phyloP scores from a whole-genome alignment of 2,888 invertebrate species.

The Psylliodes chrysocephalus region DNA sequence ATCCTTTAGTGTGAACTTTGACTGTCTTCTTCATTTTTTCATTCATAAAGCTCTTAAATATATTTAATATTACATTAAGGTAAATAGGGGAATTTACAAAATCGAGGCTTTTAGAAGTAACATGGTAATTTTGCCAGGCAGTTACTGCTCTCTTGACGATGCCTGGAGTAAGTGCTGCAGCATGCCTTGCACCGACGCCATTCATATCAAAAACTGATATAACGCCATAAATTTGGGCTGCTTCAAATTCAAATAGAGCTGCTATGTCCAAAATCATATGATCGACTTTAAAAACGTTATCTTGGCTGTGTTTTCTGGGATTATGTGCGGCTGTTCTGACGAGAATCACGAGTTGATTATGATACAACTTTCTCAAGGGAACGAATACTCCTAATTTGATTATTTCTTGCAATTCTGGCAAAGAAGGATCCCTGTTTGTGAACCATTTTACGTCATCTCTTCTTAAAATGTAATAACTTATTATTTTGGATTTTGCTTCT shows the following conservation, averaged over 20 bases:
- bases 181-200: conserved; percentile 65
- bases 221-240: conserved; percentile 67
- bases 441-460: conserved; percentile 70
- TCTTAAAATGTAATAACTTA: conserved; percentile 68
- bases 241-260: conserved; percentile 63
- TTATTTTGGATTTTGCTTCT: conserved; percentile 68
- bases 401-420: conserved; percentile 68
- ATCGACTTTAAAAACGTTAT: conserved; percentile 72
- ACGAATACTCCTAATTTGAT: conserved; percentile 68
- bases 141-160: conserved; percentile 71
- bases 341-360: conserved; percentile 69
- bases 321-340: conserved; percentile 70
- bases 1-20: conserved; percentile 65
- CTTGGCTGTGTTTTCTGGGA: conserved; percentile 68
- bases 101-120: conserved; percentile 73
- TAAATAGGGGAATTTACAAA: conserved; percentile 73
- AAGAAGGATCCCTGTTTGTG: conserved; percentile 67
- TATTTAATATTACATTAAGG: conserved; percentile 74
- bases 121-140: conserved; percentile 77
- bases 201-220: conserved; percentile 72
- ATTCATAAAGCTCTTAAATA: conserved; percentile 74
- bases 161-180: conserved; percentile 68
- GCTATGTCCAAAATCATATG: conserved; percentile 73
- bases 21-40: conserved; percentile 69
- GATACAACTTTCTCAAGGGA: conserved; percentile 62